phyloP scores from a whole-genome alignment of 2,113 vertebrate genomes.

The Neofelis nebulosa region DNA sequence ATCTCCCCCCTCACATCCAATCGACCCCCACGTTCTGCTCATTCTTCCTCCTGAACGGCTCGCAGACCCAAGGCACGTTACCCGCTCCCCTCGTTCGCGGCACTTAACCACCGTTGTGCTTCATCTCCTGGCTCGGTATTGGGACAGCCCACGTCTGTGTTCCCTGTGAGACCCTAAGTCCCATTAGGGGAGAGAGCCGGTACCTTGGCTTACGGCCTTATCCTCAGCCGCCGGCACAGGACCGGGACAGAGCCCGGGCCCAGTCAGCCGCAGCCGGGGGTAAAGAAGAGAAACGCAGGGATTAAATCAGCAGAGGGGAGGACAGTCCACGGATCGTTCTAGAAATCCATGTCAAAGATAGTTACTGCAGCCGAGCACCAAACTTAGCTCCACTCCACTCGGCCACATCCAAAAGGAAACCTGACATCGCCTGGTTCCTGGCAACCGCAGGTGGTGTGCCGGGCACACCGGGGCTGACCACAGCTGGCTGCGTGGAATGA shows the following conservation, averaged over 20 bases:
- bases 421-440: background rate
- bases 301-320: fast-evolving
- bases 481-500: fast-evolving
- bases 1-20: background rate
- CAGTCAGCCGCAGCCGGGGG: background rate
- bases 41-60: background rate
- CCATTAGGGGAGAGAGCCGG: background rate
- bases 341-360: fast-evolving
- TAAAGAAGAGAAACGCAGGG: background rate
- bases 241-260: fast-evolving
- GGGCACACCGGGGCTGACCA: fast-evolving
- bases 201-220: fast-evolving
- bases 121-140: fast-evolving
- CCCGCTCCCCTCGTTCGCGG: fast-evolving
- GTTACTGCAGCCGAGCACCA: background rate
- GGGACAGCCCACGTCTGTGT: background rate
- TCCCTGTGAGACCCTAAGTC: background rate
- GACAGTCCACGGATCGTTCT: background rate
- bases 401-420: background rate
- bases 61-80: fast-evolving
- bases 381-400: background rate
- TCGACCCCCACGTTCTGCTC: background rate
- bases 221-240: background rate
- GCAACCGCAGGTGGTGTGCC: too few species aligned
- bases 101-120: fast-evolving